A percentile compares a stretch with the other conserved stretches of the same genome.
Evolutionary conservation across 2,797 vertebrate species (phyloP).

Genomic region (Syngnathus acus): DNA sequence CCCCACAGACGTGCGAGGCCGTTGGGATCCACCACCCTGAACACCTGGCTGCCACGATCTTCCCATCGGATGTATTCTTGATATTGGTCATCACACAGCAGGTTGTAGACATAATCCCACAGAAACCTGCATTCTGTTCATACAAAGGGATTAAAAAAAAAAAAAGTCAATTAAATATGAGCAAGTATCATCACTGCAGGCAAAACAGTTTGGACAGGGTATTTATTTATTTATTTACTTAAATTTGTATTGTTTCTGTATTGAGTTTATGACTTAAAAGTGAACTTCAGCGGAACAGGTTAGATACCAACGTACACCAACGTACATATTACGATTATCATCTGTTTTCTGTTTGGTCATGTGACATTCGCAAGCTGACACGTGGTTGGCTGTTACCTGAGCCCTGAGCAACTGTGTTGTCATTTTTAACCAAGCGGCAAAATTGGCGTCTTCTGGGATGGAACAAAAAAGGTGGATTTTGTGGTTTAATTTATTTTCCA

Average conservation of each 20-base stretch:
- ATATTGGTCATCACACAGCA: conserved; percentile 79
- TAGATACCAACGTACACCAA: too few species aligned
- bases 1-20: conserved; percentile 89
- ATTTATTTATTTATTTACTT: not conserved
- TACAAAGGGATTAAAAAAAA: not conserved
- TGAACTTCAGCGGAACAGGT: too few species aligned
- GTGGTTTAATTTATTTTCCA: too few species aligned
- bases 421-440: too few species aligned
- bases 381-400: too few species aligned
- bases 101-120: conserved; percentile 86
- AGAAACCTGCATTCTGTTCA: conserved; percentile 81
- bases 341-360: too few species aligned
- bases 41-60: conserved; percentile 73
- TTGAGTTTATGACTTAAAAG: not conserved
- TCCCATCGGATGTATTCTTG: conserved; percentile 84
- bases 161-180: not conserved
- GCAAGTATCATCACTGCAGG: not conserved
- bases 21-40: conserved; percentile 81
- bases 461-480: too few species aligned
- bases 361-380: too few species aligned
- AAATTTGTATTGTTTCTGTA: not conserved
- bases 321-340: too few species aligned
- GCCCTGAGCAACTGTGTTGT: too few species aligned
- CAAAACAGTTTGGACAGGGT: not conserved
- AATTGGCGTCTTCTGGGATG: too few species aligned